Conservation (phyloP, 2,797 vertebrate genomes). For the Enoplosus armatus region DNA sequence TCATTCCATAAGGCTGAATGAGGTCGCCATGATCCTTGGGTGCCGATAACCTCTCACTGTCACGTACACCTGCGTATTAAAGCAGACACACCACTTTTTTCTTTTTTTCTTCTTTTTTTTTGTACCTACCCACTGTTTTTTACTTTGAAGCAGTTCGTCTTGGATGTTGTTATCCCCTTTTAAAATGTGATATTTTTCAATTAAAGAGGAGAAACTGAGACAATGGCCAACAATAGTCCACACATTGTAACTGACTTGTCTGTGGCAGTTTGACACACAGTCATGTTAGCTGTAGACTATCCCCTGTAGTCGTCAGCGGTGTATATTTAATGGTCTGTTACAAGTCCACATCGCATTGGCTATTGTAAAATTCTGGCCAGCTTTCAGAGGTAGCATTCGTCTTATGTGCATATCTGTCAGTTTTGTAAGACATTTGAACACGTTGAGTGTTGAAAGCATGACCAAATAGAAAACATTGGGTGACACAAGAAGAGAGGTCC, state of each 20-base stretch:
- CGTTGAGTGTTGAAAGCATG: conserved; percentile 85
- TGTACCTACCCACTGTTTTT: conserved; percentile 64
- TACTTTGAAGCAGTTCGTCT: conserved; percentile 83
- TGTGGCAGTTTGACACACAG: conserved; percentile 86
- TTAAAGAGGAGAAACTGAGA: conserved; percentile 70
- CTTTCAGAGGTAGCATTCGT: conserved; percentile 86
- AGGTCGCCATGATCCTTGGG: conserved; percentile 92
- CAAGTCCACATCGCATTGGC: conserved; percentile 79
- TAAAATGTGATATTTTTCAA: conserved; percentile 75
- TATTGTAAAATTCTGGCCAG: conserved; percentile 83
- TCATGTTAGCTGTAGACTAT: conserved; percentile 84
- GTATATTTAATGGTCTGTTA: conserved; percentile 87
- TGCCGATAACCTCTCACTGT: conserved; percentile 92
- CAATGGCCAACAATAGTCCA: conserved; percentile 72
- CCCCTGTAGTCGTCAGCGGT: conserved; percentile 85
- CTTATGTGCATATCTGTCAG: conserved; percentile 85
- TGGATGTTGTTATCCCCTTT: conserved; percentile 84
- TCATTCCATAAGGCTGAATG: conserved; percentile 95
- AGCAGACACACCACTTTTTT: conserved; percentile 86
- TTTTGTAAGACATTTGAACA: conserved; percentile 81
- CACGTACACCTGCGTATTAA: conserved; percentile 90
- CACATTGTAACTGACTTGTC: conserved; percentile 73
- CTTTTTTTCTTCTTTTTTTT: conserved; percentile 71
- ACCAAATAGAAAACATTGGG: conserved; percentile 86
- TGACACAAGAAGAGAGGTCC: conserved; percentile 82